Evolutionary conservation across 1,140 invertebrate species (phyloP).

Genomic region (Brachionus plicatilis): DNA sequence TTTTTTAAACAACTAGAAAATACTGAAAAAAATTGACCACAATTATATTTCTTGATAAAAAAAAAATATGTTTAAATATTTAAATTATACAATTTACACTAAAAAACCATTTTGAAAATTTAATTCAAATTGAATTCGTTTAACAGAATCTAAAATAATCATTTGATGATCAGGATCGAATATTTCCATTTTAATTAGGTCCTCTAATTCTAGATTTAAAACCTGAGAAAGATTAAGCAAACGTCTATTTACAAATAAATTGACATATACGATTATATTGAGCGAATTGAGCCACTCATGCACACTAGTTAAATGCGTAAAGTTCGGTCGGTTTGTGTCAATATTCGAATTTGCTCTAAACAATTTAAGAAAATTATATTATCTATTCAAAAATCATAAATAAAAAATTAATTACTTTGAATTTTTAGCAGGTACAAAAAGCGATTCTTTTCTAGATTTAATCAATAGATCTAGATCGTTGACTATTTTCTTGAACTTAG

Average conservation of each 20-base stretch:
- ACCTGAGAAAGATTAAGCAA: constrained; percentile 20
- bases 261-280: not conserved
- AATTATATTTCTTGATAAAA: not conserved
- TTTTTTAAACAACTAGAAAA: not conserved
- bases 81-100: constrained; percentile 28
- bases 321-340: constrained; percentile 34
- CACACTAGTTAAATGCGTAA: constrained; percentile 37
- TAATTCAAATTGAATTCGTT: constrained; percentile 30
- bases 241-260: constrained; percentile 8
- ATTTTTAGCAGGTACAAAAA: constrained; percentile 67
- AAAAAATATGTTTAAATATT: not conserved
- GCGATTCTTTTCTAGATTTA: constrained; percentile 29
- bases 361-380: not conserved
- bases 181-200: constrained; percentile 34
- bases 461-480: constrained; percentile 10
- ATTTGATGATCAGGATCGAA: constrained; percentile 18
- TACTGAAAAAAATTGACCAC: not conserved
- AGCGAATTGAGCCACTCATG: constrained; percentile 27
- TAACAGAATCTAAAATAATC: constrained; percentile 27
- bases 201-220: constrained; percentile 10
- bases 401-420: constrained; percentile 67
- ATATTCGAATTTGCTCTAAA: constrained; percentile 17
- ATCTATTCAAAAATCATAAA: not conserved
- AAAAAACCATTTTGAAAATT: constrained; percentile 41
- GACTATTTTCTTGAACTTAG: constrained; percentile 79